Conservation (phyloP, 2,888 invertebrate species). For the Ischnura elegans region DNA sequence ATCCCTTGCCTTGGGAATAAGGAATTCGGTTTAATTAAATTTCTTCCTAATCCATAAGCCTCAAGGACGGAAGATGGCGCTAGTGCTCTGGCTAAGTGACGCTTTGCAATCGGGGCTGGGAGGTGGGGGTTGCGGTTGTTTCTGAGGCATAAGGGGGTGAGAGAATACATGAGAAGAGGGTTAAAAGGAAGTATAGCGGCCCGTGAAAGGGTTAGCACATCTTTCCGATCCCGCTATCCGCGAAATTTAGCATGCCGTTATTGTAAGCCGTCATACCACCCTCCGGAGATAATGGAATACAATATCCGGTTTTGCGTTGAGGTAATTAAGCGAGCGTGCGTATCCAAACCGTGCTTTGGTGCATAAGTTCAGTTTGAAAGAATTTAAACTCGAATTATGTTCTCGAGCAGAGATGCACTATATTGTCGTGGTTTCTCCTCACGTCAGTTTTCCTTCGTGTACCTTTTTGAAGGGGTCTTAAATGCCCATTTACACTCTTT, state of each 20-base stretch:
- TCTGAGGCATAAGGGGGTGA: background rate
- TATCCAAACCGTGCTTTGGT: no score
- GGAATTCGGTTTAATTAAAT: constrained; percentile 60
- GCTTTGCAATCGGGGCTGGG: background rate
- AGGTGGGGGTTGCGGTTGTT: background rate
- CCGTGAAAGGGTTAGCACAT: background rate
- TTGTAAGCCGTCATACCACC: background rate
- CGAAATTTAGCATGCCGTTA: background rate
- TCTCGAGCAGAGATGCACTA: no score
- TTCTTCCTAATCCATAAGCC: constrained; percentile 48
- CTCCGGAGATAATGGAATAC: background rate
- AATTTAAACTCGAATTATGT: no score
- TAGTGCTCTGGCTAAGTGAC: background rate
- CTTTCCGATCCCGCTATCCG: background rate
- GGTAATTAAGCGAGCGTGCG: no score
- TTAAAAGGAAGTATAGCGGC: background rate
- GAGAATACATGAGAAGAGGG: background rate
- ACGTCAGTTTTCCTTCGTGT: no score
- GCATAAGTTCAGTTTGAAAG: no score
- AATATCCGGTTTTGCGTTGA: background rate
- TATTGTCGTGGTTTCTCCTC: no score
- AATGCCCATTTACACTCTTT: no score
- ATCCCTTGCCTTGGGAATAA: constrained; percentile 7
- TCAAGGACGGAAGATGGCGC: background rate
- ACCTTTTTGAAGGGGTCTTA: no score